A percentile compares a stretch with the other conserved stretches of the same genome.
phyloP scores from a whole-genome alignment of 2,113 vertebrate genomes.

The Diphyllodes magnificus region DNA sequence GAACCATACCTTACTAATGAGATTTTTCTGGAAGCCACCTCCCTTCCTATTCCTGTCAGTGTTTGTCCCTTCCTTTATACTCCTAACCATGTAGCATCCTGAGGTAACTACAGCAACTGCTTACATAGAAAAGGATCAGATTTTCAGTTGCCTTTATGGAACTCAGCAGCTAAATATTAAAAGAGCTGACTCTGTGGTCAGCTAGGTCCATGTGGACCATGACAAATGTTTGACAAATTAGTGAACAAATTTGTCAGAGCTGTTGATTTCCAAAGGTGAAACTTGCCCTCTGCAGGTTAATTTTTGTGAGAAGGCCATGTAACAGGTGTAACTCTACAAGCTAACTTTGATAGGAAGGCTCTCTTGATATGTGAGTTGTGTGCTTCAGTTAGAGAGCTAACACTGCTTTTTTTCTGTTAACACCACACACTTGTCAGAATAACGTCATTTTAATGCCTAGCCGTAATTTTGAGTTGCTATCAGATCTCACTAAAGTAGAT shows the following conservation, averaged over 20 bases:
- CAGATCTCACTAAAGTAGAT: not conserved
- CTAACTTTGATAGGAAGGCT: not conserved
- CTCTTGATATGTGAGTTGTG: not conserved
- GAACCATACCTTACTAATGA: not conserved
- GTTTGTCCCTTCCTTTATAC: not conserved
- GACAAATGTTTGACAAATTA: not conserved
- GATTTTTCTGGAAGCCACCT: conserved; percentile 17
- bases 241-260: not conserved
- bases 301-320: not conserved
- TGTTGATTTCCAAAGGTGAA: not conserved
- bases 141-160: not conserved
- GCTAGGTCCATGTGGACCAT: not conserved
- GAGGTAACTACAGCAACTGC: not conserved
- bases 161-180: not conserved
- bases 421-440: not conserved
- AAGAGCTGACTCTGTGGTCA: not conserved
- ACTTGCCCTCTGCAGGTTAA: not conserved
- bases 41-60: not conserved
- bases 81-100: not conserved
- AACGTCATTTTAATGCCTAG: not conserved
- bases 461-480: not conserved
- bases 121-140: not conserved
- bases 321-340: not conserved
- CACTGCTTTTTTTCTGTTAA: not conserved
- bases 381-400: not conserved